Evolutionary conservation across 2,888 invertebrate genomes (phyloP).

Genomic region (Protonemura montana): DNA sequence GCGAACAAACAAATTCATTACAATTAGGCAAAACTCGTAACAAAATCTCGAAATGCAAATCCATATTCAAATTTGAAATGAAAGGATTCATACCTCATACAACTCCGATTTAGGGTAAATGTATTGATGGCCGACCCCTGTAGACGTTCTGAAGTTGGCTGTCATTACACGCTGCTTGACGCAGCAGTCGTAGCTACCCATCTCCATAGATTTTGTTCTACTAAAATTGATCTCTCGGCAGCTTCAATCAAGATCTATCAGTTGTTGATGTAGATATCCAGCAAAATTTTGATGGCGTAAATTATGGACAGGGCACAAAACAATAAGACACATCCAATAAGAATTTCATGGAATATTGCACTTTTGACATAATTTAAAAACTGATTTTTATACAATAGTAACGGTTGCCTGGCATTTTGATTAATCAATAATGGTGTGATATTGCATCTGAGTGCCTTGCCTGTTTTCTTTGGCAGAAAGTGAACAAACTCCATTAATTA

Average conservation of each 20-base stretch:
- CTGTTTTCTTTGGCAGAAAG: no score
- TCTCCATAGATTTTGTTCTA: background rate
- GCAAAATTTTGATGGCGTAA: background rate
- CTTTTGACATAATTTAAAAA: background rate
- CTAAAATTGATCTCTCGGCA: background rate
- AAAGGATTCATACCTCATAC: conserved; percentile 41
- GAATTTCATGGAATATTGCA: background rate
- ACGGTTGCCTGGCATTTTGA: background rate
- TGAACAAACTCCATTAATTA: no score
- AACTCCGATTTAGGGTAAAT: conserved; percentile 37
- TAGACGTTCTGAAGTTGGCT: conserved; percentile 29
- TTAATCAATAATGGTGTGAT: background rate
- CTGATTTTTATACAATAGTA: background rate
- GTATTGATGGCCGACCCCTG: conserved; percentile 38
- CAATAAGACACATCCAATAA: background rate
- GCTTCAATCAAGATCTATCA: background rate
- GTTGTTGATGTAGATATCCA: background rate
- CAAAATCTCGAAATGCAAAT: no score
- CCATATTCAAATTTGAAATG: no score
- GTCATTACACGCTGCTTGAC: background rate
- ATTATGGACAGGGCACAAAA: background rate
- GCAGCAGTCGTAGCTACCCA: conserved; percentile 22
- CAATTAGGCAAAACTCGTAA: no score
- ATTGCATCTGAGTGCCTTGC: no score
- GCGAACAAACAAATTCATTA: no score